Evolutionary conservation across 2,113 vertebrate genomes (phyloP).

Genomic region (Pelvicachromis taeniatus): DNA sequence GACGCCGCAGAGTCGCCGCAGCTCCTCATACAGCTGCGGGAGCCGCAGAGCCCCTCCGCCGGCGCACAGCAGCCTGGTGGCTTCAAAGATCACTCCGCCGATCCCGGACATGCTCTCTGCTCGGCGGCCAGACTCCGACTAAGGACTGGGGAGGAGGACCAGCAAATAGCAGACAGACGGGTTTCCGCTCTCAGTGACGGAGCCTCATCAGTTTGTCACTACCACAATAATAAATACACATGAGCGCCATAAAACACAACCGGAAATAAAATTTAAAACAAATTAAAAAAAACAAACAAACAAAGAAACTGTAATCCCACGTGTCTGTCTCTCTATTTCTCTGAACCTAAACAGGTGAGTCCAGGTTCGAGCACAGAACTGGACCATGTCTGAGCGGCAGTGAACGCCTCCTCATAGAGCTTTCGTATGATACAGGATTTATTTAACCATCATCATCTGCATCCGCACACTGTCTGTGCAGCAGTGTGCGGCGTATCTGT

Average conservation of each 20-base stretch:
- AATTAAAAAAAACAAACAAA: too few relatives aligned
- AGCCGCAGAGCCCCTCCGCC: slow-evolving; percentile 54
- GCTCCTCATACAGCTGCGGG: slow-evolving; percentile 38
- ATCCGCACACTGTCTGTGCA: not conserved
- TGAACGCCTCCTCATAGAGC: too few relatives aligned
- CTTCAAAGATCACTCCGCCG: slow-evolving; percentile 37
- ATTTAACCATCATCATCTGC: not conserved
- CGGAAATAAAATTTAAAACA: too few relatives aligned
- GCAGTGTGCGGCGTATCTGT: not conserved
- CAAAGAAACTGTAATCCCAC: not conserved
- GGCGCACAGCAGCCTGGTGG: slow-evolving; percentile 56
- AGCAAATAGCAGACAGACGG: not conserved
- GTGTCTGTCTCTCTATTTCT: not conserved
- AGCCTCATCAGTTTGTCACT: not conserved
- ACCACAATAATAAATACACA: not conserved
- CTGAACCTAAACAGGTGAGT: not conserved
- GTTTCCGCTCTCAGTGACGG: not conserved
- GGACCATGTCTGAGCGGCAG: too few relatives aligned
- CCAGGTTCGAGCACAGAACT: not conserved
- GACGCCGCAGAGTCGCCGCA: slow-evolving; percentile 31
- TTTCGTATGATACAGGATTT: not conserved
- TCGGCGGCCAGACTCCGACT: not conserved
- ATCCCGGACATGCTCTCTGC: slow-evolving; percentile 22
- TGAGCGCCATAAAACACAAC: not conserved
- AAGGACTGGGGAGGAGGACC: not conserved